Percentiles rank a stretch among this genome's conserved stretches.
phyloP scores from a whole-genome alignment of 2,888 invertebrate species.

The Amorpha juglandis region DNA sequence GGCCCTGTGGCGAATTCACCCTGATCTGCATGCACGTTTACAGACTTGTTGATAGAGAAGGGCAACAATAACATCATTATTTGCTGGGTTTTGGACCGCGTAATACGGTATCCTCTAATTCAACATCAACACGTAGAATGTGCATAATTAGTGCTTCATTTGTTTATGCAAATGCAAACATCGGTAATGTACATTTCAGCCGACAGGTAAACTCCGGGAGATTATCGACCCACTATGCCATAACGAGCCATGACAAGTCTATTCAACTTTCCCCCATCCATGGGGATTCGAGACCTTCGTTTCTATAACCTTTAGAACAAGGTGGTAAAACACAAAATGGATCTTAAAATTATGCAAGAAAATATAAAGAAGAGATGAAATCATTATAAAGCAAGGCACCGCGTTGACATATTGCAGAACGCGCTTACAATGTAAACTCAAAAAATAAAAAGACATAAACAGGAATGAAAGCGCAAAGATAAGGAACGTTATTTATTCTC shows the following conservation, averaged over 20 bases:
- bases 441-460: conserved; percentile 54
- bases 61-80: conserved; percentile 5
- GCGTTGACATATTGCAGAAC: conserved; percentile 53
- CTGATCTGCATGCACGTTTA: too few relatives aligned
- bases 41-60: not conserved
- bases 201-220: conserved; percentile 24
- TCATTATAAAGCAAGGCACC: conserved; percentile 49
- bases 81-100: not conserved
- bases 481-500: conserved; percentile 56
- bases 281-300: conserved; percentile 20
- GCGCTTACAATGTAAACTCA: conserved; percentile 50
- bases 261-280: conserved; percentile 31
- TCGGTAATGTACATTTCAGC: conserved; percentile 27
- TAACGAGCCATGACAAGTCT: conserved; percentile 31
- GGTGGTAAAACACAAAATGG: conserved; percentile 39
- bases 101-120: conserved; percentile 1
- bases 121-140: conserved; percentile 2
- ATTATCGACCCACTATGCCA: conserved; percentile 28
- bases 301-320: conserved; percentile 32
- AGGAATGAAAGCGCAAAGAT: conserved; percentile 51
- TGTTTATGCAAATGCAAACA: conserved; percentile 26
- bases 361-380: conserved; percentile 48
- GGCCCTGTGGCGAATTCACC: too few relatives aligned
- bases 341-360: conserved; percentile 53
- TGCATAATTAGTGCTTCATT: conserved; percentile 20